Evolutionary conservation across 2,797 vertebrate genomes (phyloP), one percentile per base, ranked within the genome.

Genomic region (Aplochiton taeniatus): DNA sequence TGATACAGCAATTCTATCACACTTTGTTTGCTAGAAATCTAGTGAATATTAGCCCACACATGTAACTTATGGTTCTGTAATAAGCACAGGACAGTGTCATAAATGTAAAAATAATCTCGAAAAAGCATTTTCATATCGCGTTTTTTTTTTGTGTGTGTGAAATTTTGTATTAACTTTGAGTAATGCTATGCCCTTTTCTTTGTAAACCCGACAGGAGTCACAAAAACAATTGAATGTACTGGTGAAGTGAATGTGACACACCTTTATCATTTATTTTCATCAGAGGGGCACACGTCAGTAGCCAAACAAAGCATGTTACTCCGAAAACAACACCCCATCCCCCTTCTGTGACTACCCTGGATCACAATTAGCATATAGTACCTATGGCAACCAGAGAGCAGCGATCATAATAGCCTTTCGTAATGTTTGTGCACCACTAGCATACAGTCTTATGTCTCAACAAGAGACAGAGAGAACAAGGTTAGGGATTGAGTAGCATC

Each of bases 391-490:
- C 81, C 69, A 58, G 71, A 66, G 57, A 70, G 71, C 72, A 70
- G 81, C 77, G 81, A 85, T 87, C 80, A 78, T 88, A 81, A 88
- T 80, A 85, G 72, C 77, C 76, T 81, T 87, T 87, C 83, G 80
- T 81, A 61, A 75, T 83, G 81, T 84, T 87, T 87, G 74, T 79
- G 82, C 81, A 82, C 82, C 82, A 78, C 72, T 68, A 65, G 51
- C 59, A 65, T 55, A 48, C 65, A 70, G 76, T 78, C 85, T 85
- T 83, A 79, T 90, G 76, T 80, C 84, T 78, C 85, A 84, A 81
- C 84, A 83, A 78, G 80, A 82, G 69, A 66, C 91, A 85, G 87
- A 90, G 88, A 89, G 88, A 91, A 45, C 13, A 31, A 17, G 11
- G 47, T 5, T 13, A 13, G 47, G 18, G 48, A 54, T 8, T 48